These are phyloP conservation scores for Tympanuchus pallidicinctus DNA, from an alignment of 2,113 vertebrate species.

Conservation along the genomic window DNA sequence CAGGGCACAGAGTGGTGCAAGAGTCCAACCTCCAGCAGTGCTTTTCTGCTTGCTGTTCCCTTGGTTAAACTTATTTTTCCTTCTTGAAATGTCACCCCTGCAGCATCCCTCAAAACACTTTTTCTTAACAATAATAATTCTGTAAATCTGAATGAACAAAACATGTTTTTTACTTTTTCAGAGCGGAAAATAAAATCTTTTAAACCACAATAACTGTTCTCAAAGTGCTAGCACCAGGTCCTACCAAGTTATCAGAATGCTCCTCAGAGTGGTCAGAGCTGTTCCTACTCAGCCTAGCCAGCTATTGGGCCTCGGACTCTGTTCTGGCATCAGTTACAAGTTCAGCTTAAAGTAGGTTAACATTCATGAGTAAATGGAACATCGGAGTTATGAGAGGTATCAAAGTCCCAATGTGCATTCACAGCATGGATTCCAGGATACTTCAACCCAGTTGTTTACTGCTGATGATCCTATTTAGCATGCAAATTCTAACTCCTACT, in stretches of 20 bases:
- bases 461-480: slow-evolving; percentile 28
- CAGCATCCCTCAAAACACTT: neutral
- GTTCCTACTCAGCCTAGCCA: neutral
- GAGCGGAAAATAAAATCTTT: neutral
- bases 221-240: neutral
- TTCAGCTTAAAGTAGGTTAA: neutral
- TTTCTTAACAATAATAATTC: neutral
- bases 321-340: neutral
- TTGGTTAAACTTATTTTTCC: neutral
- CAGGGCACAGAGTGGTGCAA: fast-evolving
- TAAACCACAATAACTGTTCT: neutral
- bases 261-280: neutral
- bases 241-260: neutral
- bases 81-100: neutral
- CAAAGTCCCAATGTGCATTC: neutral
- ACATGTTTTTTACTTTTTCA: neutral
- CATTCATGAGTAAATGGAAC: neutral
- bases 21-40: neutral
- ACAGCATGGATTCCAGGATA: neutral
- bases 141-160: neutral
- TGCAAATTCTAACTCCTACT: slow-evolving; percentile 55
- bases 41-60: neutral
- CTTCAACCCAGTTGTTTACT: slow-evolving; percentile 21
- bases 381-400: neutral
- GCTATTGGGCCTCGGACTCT: neutral